Percentiles rank a stretch among this genome's conserved stretches.
These are phyloP conservation scores for Laterallus jamaicensis DNA, from an alignment of 2,113 vertebrate genomes.

Conservation along the genomic window DNA sequence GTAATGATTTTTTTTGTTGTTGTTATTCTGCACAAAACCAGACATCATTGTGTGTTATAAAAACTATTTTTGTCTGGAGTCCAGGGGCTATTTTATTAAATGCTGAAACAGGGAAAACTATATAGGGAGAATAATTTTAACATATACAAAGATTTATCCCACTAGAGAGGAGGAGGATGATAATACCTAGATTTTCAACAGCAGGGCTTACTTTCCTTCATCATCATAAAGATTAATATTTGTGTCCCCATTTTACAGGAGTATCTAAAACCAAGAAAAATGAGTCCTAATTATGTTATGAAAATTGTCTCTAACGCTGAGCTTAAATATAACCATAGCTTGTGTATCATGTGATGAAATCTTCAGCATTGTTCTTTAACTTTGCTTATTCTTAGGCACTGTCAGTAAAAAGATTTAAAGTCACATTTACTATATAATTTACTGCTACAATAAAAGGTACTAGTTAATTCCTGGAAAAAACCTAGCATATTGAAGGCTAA, in stretches of 20 bases:
- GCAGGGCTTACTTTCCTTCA: not conserved
- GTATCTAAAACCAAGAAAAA: not conserved
- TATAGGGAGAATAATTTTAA: not conserved
- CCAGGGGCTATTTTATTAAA: not conserved
- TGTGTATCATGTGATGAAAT: not conserved
- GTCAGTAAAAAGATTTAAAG: not conserved
- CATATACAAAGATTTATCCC: not conserved
- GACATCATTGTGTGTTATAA: not conserved
- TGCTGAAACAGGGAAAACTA: not conserved
- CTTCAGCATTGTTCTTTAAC: not conserved
- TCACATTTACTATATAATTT: not conserved
- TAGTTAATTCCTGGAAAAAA: conserved; percentile 3
- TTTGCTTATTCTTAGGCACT: not conserved
- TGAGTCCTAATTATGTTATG: not conserved
- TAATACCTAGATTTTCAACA: not conserved
- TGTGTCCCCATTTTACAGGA: not conserved
- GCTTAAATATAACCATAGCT: not conserved
- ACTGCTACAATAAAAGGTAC: not conserved
- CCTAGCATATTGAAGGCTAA: not conserved
- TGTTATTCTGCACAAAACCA: not conserved
- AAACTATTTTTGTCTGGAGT: not conserved
- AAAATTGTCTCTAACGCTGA: not conserved
- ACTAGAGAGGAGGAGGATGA: not conserved
- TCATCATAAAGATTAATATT: not conserved
- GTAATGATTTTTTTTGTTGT: not conserved